Base-by-base conservation (phyloP, 2,113 vertebrate genomes). In the Dromas ardeola region DNA sequence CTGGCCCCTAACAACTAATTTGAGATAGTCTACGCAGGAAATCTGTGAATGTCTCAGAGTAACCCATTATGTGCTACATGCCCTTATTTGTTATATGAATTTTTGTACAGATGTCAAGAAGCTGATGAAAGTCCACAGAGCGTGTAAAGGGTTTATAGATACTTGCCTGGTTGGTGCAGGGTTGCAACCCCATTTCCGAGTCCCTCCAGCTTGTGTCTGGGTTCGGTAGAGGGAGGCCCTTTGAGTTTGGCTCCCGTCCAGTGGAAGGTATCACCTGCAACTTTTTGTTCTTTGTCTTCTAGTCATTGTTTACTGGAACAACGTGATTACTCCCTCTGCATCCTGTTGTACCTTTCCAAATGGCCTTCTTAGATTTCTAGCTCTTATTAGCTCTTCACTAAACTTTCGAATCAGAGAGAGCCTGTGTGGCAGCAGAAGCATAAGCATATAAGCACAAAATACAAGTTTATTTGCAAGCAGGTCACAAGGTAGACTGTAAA, bases 121-220 rank as follows among this genome's bases (percentile, higher is more conserved):
- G 0, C 0, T 0, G 6, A 11, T 38, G 70, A 59, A 47, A 88
- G 70, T 14, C 49, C 0, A 0, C 7, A 1, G 14, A 1, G 56
- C 9, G 21, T 5, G 34, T 20, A 19, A 61, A 56, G 84, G 56
- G 30, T 81, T 62, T 43, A 20, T 13, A 32, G 90, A 2, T 1
- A 2, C 81, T 83, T 27, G 53, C 74, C 71, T 0, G 1, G 6
- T 6, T 52, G 66, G 52, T 5, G 13, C 55, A 11, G 87, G 90
- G 65, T 91, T 80, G n/a, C 62, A 81, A 18, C 50, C 72, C 87
- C 63, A 6, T 92, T 88, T 82, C 63, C 21, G 11, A 13, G 25
- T 67, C 32, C 36, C 32, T 93, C 34, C 67, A 63, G 86, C 70
- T 85, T n/a, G 71, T 79, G 47, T 7, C 61, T 70, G 71, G 52